Evolutionary conservation across 2,888 invertebrate genomes (phyloP), one percentile per base, ranked within the genome.

Genomic region (Sphaerophoria rueppellii): DNA sequence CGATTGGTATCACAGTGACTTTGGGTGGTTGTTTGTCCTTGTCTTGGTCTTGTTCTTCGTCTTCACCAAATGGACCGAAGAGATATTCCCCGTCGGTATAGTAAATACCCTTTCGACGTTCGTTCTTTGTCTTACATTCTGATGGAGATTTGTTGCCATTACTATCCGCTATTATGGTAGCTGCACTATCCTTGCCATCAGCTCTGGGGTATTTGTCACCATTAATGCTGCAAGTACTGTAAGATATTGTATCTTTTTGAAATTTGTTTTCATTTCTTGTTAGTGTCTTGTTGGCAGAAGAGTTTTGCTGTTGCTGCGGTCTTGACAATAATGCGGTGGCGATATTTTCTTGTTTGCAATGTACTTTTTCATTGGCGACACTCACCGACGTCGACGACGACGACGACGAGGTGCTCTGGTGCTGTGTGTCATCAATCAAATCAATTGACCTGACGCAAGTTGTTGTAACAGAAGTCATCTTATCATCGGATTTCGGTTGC

Each of bases 371-470:
- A 69, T 75, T 58, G n/a, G 12, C 48, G 48, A 48, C 0, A 63
- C 34, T 35, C 4, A 16, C 34, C 32, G 32, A 32, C 57, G 57
- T 58, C 48, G 71, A 46, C 71, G 43, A 72, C 55, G 73, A 37
- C 37, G 16, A 14, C 14, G 0, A 11, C 16, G 4, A 43, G 24
- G 6, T 58, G 58, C 12, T 35, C 14, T 57, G 24, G 50, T 63
- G 75, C 11, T 46, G 24, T 71, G 63, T 81, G 46, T 65, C 88
- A 75, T 88, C 88, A 74, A 88, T 86, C 57, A 89, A 88, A 87
- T 90, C 89, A 80, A 90, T 88, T 40, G 90, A 89, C 82, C 88
- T 88, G 80, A 87, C 88, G 87, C 89, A 89, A 89, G 87, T 89
- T 88, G 81, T 89, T 87, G 79, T 54, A 57, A 80, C 89, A 88